These are phyloP conservation scores for Knipowitschia caucasica DNA, from an alignment of 2,797 vertebrate species.

Conservation along the genomic window DNA sequence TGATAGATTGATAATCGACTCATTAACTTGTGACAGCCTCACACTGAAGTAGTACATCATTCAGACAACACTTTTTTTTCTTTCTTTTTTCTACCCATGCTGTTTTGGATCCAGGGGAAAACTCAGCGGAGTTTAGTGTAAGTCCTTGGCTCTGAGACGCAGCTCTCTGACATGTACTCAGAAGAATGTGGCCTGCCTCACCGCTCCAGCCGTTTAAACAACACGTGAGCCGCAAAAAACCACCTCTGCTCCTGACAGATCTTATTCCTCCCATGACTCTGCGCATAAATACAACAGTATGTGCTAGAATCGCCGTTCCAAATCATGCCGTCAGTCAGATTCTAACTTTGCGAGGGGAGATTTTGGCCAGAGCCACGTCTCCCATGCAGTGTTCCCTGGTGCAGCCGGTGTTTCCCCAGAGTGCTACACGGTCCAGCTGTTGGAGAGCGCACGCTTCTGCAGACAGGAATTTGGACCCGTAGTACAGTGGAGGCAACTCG, in stretches of 20 bases:
- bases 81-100: constrained; percentile 2
- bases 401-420: constrained; percentile 45
- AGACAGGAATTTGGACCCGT: constrained; percentile 61
- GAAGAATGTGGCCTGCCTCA: constrained; percentile 41
- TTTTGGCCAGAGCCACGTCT: constrained; percentile 15
- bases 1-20: too few relatives aligned
- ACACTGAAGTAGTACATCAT: too few relatives aligned
- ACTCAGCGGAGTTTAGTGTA: constrained; percentile 25
- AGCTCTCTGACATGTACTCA: constrained; percentile 42
- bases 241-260: neutral
- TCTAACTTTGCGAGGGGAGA: constrained; percentile 2
- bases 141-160: constrained; percentile 53
- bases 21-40: too few relatives aligned
- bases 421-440: constrained; percentile 44
- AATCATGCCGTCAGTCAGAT: neutral
- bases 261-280: constrained; percentile 5
- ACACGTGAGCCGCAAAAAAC: constrained; percentile 7
- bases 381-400: constrained; percentile 16
- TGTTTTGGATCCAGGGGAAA: constrained; percentile 21
- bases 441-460: constrained; percentile 57
- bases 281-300: constrained; percentile 2
- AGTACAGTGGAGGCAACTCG: constrained; percentile 34
- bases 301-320: neutral
- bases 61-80: too few relatives aligned
- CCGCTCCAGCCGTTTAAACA: constrained; percentile 31